Evolutionary conservation across 1,140 invertebrate species (phyloP).

Genomic region (Nasonia vitripennis): DNA sequence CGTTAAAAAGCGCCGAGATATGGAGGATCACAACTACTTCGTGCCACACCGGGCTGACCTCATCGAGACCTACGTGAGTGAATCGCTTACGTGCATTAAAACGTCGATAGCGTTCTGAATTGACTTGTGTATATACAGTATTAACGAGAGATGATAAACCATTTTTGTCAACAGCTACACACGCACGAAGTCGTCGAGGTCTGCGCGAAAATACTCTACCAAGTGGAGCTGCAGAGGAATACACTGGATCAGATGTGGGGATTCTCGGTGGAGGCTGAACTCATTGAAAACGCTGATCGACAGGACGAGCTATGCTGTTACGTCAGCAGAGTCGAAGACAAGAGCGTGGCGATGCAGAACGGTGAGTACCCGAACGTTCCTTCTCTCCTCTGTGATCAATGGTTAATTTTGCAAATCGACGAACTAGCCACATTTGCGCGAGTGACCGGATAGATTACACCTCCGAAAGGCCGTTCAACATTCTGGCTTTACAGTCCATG

Average conservation of each 20-base stretch:
- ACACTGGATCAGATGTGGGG: constrained; percentile 97
- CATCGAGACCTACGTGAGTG: constrained; percentile 96
- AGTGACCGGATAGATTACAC: neutral
- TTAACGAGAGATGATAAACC: no score
- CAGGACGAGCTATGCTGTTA: constrained; percentile 98
- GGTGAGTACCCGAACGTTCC: constrained; percentile 78
- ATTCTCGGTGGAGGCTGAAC: constrained; percentile 96
- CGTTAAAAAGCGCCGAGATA: constrained; percentile 94
- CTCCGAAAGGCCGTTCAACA: neutral
- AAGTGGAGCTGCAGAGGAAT: constrained; percentile 92
- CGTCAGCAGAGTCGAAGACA: constrained; percentile 95
- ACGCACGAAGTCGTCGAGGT: constrained; percentile 97
- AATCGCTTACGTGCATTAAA: constrained; percentile 9
- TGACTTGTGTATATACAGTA: no score
- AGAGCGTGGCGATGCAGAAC: constrained; percentile 95
- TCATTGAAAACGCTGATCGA: constrained; percentile 95
- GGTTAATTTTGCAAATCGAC: neutral
- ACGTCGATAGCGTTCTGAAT: neutral
- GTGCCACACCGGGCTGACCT: constrained; percentile 93
- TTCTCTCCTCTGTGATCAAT: neutral
- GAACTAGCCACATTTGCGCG: neutral
- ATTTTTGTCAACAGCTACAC: constrained; percentile 81
- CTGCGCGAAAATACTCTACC: constrained; percentile 96
- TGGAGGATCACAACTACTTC: constrained; percentile 97
- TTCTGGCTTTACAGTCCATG: neutral